Evolutionary conservation across 2,888 invertebrate genomes (phyloP), one percentile per base, ranked within the genome.

Genomic region (Stenodera caucasica): DNA sequence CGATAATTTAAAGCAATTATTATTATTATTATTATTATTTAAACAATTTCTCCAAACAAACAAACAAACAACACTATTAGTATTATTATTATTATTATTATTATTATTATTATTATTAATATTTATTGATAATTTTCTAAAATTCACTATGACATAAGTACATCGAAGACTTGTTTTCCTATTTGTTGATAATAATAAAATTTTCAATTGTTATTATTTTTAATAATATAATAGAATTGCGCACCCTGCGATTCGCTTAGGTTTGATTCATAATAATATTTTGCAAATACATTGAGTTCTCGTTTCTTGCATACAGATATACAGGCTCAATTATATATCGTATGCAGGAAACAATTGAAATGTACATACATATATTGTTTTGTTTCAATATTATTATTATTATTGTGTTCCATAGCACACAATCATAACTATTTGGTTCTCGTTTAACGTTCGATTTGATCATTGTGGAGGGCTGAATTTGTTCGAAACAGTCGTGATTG

Each of bases 231-330:
- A 67, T 71, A 72, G 67, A 70, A 55, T 67, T 74, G 74, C 77
- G 78, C 78, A 78, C 78, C 78, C 67, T 77, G 77, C 78, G 78
- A 78, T 78, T 78, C 78, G 77, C 77, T 78, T 72, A 60, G 76
- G 78, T 78, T 77, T 76, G 75, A 74, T 76, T 68, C 55, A 61
- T 61, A 51, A 53, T 62, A 62, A 58, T 59, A 37, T 53, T 35
- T 57, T 29, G 52, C 58, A 63, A 52, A 55, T 53, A 55, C 54
- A 55, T 50, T 21, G 21, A 45, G 6, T 26, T 54, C 56, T 45
- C 30, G 60, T 59, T 58, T 57, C 60, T 55, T 65, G 68, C 70
- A 77, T 77, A 76, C 74, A 70, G 72, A 75, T 77, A 77, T 75
- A 75, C 74, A 75, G 76, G 77, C 77, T 78, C 77, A 78, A 71